Conservation (phyloP, 2,113 vertebrate species). For the Euleptes europaea region DNA sequence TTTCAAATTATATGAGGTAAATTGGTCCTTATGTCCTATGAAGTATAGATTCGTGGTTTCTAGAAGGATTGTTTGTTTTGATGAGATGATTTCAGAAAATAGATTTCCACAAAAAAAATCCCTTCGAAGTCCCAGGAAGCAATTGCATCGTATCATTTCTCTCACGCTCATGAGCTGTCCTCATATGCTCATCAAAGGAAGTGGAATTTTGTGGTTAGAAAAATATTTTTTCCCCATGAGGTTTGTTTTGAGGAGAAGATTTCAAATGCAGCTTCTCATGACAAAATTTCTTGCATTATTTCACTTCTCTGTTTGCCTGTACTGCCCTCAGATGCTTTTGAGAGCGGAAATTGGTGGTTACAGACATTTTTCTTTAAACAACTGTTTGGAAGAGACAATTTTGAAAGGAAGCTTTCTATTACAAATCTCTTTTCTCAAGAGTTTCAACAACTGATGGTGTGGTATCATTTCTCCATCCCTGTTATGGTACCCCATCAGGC, state of each 20-base stretch:
- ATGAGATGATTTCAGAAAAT: neutral
- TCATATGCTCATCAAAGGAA: neutral
- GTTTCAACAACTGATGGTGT: neutral
- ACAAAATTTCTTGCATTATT: neutral
- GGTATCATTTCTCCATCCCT: neutral
- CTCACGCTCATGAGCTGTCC: neutral
- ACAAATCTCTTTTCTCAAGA: neutral
- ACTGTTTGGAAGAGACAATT: neutral
- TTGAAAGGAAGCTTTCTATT: neutral
- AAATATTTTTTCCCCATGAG: no score
- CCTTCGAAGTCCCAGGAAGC: neutral
- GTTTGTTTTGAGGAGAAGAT: no score
- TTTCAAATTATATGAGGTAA: neutral
- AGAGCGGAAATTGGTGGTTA: conserved; percentile 4
- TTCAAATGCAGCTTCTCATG: no score
- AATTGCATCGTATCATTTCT: neutral
- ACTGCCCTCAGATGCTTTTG: neutral
- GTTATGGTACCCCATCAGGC: no score
- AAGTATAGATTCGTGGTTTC: no score
- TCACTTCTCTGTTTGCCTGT: neutral
- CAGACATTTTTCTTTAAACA: neutral
- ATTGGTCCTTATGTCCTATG: neutral
- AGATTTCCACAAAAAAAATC: neutral
- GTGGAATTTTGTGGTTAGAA: no score
- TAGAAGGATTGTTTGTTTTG: neutral